These are phyloP conservation scores for Plecotus auritus DNA, from an alignment of 2,113 vertebrate genomes.

Conservation along the genomic window DNA sequence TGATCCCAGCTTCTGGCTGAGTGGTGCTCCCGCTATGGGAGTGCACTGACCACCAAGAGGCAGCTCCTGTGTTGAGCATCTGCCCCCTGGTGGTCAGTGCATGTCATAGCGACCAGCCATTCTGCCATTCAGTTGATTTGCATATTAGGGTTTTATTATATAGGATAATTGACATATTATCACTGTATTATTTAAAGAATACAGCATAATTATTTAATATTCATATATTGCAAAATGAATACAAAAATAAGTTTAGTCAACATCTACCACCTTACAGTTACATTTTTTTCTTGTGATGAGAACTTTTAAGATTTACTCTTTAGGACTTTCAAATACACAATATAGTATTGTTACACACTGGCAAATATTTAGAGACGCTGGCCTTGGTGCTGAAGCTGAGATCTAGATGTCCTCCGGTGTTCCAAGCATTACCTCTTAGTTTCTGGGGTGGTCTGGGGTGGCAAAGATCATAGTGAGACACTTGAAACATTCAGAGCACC, in stretches of 20 bases:
- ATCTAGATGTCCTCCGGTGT: neutral
- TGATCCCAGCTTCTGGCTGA: too few relatives aligned
- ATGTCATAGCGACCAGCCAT: too few relatives aligned
- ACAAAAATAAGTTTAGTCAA: neutral
- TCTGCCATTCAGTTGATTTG: too few relatives aligned
- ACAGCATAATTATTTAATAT: neutral
- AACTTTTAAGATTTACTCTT: neutral
- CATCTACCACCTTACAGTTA: neutral
- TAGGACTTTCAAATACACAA: neutral
- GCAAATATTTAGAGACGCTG: neutral
- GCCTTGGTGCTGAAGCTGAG: slow-evolving; percentile 33
- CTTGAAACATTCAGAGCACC: neutral
- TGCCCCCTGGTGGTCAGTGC: too few relatives aligned
- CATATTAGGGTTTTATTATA: too few relatives aligned
- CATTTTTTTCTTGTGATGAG: neutral
- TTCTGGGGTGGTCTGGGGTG: neutral
- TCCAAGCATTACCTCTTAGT: neutral
- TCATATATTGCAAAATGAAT: neutral
- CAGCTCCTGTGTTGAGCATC: too few relatives aligned
- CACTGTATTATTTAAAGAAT: neutral
- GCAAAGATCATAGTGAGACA: neutral
- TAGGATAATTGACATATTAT: neutral
- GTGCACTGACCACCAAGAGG: too few relatives aligned
- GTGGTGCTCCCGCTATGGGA: too few relatives aligned
- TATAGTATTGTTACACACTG: neutral